Evolutionary conservation across 2,797 vertebrate genomes (phyloP).

Genomic region (Acipenser transmontanus): DNA sequence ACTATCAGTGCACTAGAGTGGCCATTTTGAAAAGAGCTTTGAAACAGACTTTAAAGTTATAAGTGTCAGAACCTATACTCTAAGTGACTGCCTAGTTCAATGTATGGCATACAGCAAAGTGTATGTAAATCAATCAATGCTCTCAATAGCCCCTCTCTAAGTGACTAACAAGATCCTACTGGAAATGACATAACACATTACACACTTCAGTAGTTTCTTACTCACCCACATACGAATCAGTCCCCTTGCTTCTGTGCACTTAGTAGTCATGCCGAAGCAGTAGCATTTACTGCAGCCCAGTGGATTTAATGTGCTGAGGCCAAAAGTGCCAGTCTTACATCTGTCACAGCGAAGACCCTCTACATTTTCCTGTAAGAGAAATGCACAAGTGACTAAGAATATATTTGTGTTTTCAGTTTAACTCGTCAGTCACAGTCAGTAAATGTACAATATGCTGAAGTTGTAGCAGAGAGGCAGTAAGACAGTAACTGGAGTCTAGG

Average conservation of each 20-base stretch:
- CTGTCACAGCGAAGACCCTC: slow-evolving; percentile 79
- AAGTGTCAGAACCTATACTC: too few species aligned
- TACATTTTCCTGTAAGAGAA: slow-evolving; percentile 66
- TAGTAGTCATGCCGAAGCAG: slow-evolving; percentile 78
- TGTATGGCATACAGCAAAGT: not conserved
- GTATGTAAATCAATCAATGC: not conserved
- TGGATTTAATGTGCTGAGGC: slow-evolving; percentile 72
- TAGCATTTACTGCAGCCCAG: slow-evolving; percentile 92
- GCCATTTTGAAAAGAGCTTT: too few species aligned
- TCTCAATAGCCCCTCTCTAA: not conserved
- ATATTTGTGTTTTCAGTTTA: too few species aligned
- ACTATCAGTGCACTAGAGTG: too few species aligned
- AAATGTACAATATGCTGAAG: too few species aligned
- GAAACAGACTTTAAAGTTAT: too few species aligned
- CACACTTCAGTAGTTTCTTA: slow-evolving; percentile 51
- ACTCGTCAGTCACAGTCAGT: too few species aligned
- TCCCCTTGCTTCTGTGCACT: slow-evolving; percentile 81
- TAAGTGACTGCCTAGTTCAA: not conserved
- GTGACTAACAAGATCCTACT: slow-evolving; percentile 45
- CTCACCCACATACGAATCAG: slow-evolving; percentile 82
- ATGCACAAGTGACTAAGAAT: too few species aligned
- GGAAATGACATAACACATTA: slow-evolving; percentile 45
- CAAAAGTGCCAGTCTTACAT: slow-evolving; percentile 75
- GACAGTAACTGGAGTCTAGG: too few species aligned
- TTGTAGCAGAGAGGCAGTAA: too few species aligned